These are phyloP conservation scores for Sebastes schlegelii DNA, from an alignment of 2,113 vertebrate species.

Conservation along the genomic window DNA sequence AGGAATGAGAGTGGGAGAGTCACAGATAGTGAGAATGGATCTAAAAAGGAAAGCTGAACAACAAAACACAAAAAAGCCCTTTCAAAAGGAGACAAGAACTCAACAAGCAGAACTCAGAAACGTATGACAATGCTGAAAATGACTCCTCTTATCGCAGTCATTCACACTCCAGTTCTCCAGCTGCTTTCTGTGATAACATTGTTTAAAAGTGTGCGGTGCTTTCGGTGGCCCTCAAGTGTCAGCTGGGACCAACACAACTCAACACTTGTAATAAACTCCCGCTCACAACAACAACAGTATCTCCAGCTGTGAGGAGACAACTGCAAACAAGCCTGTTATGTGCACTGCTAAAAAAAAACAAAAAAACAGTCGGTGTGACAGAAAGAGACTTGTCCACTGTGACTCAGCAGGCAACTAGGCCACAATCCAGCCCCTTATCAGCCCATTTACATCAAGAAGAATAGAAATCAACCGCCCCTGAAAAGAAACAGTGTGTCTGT, in stretches of 20 bases:
- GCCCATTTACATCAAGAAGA: constrained; percentile 76
- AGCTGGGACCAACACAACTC: constrained; percentile 6
- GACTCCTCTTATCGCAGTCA: constrained; percentile 54
- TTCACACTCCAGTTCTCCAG: constrained; percentile 53
- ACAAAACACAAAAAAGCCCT: constrained; percentile 10
- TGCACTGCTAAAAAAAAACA: constrained; percentile 11
- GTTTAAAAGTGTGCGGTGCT: constrained; percentile 45
- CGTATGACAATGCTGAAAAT: constrained; percentile 47
- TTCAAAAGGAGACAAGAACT: not conserved
- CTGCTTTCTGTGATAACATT: constrained; percentile 72
- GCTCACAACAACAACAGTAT: constrained; percentile 22
- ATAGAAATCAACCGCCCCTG: constrained; percentile 70
- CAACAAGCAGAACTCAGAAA: constrained; percentile 18
- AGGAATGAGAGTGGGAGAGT: constrained; percentile 41
- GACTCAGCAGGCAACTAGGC: constrained; percentile 77
- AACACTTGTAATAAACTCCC: constrained; percentile 38
- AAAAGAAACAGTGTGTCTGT: constrained; percentile 68
- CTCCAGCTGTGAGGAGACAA: constrained; percentile 28
- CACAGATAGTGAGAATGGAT: constrained; percentile 25
- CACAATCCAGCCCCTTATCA: constrained; percentile 71
- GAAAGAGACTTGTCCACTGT: constrained; percentile 53
- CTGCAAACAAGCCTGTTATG: constrained; percentile 44
- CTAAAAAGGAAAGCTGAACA: constrained; percentile 15
- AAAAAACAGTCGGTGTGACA: constrained; percentile 36
- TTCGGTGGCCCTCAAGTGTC: constrained; percentile 39